Percentiles rank a stretch among this genome's conserved stretches.
Evolutionary conservation across 2,797 vertebrate species (phyloP).

Genomic region (Anolis apletophallus): DNA sequence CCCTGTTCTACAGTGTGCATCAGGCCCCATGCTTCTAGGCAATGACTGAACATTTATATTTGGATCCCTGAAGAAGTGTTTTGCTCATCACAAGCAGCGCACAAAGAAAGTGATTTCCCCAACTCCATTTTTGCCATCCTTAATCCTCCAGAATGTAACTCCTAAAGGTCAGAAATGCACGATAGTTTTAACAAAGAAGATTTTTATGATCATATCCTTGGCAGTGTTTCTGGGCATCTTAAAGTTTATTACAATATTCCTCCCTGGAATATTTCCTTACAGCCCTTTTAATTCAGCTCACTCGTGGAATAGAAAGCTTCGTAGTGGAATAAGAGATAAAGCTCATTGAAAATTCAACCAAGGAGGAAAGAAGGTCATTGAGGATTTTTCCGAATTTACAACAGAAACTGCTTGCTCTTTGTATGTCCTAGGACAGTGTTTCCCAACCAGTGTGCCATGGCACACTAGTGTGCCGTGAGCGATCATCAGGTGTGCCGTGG

Average conservation of each 20-base stretch:
- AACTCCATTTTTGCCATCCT: constrained; percentile 36
- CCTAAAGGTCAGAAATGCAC: constrained; percentile 36
- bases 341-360: constrained; percentile 43
- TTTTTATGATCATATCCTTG: constrained; percentile 45
- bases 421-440: background rate
- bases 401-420: constrained; percentile 31
- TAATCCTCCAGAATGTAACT: constrained; percentile 48
- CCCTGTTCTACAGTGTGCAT: constrained; percentile 25
- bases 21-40: background rate
- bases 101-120: constrained; percentile 21
- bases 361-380: constrained; percentile 29
- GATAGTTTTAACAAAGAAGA: constrained; percentile 36
- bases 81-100: constrained; percentile 55
- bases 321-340: constrained; percentile 27
- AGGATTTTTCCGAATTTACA: constrained; percentile 18
- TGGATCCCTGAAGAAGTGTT: constrained; percentile 47
- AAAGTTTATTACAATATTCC: constrained; percentile 43
- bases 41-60: constrained; percentile 9
- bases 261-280: constrained; percentile 43
- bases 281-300: constrained; percentile 24
- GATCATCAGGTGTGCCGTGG: too few relatives aligned
- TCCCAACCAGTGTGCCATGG: too few relatives aligned
- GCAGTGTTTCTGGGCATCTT: constrained; percentile 21
- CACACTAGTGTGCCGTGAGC: too few relatives aligned
- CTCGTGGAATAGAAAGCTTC: constrained; percentile 46